Conservation (phyloP, 2,797 vertebrate genomes). For the Melanotaenia maccullochi region DNA sequence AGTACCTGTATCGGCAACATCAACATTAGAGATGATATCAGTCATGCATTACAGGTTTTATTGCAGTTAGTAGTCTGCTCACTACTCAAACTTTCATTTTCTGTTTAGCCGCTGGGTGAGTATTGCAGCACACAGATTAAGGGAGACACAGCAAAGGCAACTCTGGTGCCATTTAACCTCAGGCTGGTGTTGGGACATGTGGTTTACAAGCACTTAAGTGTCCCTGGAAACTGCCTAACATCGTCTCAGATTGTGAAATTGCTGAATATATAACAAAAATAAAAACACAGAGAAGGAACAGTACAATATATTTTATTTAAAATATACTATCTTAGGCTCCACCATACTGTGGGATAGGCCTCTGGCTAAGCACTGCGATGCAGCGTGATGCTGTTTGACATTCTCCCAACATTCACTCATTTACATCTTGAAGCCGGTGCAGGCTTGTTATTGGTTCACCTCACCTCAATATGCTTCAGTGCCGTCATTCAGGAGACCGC, state of each 20-base stretch:
- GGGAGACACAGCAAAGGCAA: constrained; percentile 28
- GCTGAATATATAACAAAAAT: constrained; percentile 47
- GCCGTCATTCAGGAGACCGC: constrained; percentile 50
- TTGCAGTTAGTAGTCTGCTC: constrained; percentile 9
- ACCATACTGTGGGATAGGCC: constrained; percentile 4
- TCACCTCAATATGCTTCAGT: constrained; percentile 37
- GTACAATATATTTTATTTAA: constrained; percentile 9
- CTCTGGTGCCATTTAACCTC: constrained; percentile 53
- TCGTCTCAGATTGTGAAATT: constrained; percentile 31
- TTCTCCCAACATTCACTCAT: constrained; percentile 30
- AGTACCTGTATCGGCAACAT: constrained; percentile 27
- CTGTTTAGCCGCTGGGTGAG: constrained; percentile 43
- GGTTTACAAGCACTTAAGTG: constrained; percentile 45
- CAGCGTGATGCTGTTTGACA: constrained; percentile 5
- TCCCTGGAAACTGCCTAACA: constrained; percentile 22
- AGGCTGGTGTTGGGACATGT: constrained; percentile 40
- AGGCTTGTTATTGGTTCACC: constrained; percentile 41
- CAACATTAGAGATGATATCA: constrained; percentile 10
- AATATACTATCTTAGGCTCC: neutral
- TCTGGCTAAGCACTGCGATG: constrained; percentile 9
- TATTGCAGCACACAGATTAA: constrained; percentile 41
- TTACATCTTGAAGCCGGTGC: constrained; percentile 27
- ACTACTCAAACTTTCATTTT: constrained; percentile 24
- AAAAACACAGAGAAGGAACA: neutral
- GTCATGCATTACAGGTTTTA: constrained; percentile 17